These are phyloP conservation scores for Chalcis sispes DNA, from an alignment of 2,888 invertebrate genomes.

Conservation along the genomic window DNA sequence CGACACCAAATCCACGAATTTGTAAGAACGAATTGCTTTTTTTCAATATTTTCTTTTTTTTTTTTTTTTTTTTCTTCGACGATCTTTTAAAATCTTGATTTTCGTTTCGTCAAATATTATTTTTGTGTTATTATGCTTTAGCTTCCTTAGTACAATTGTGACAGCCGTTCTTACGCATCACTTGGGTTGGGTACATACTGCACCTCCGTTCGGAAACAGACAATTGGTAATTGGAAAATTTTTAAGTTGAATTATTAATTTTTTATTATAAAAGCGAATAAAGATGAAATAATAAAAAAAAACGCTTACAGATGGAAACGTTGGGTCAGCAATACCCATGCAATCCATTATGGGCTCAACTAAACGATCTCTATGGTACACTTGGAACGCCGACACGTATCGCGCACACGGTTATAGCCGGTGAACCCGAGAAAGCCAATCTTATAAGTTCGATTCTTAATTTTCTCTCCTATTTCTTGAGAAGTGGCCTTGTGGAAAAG, in stretches of 20 bases:
- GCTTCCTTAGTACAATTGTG: constrained; percentile 92
- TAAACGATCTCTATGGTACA: constrained; percentile 91
- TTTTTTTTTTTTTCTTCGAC: too few species aligned
- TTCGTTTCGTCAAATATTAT: too few species aligned
- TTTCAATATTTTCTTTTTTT: background rate
- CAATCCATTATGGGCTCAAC: constrained; percentile 93
- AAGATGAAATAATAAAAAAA: too few species aligned
- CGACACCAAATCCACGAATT: constrained; percentile 92
- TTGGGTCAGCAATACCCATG: constrained; percentile 84
- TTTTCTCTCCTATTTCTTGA: constrained; percentile 91
- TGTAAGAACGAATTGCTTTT: constrained; percentile 85
- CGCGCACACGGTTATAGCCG: constrained; percentile 88
- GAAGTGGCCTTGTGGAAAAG: constrained; percentile 70
- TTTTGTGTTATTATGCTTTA: constrained; percentile 72
- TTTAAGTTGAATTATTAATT: constrained; percentile 7
- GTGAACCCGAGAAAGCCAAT: constrained; percentile 80
- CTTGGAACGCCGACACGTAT: constrained; percentile 87
- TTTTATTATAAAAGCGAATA: background rate
- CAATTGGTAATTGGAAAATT: constrained; percentile 65
- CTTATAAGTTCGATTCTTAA: constrained; percentile 85
- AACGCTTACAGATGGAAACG: constrained; percentile 75
- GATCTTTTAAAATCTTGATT: background rate
- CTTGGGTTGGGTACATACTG: constrained; percentile 93
- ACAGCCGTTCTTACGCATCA: constrained; percentile 94
- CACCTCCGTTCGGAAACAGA: constrained; percentile 73